phyloP scores from a whole-genome alignment of 2,888 invertebrate species.

The Nudaria mundana region DNA sequence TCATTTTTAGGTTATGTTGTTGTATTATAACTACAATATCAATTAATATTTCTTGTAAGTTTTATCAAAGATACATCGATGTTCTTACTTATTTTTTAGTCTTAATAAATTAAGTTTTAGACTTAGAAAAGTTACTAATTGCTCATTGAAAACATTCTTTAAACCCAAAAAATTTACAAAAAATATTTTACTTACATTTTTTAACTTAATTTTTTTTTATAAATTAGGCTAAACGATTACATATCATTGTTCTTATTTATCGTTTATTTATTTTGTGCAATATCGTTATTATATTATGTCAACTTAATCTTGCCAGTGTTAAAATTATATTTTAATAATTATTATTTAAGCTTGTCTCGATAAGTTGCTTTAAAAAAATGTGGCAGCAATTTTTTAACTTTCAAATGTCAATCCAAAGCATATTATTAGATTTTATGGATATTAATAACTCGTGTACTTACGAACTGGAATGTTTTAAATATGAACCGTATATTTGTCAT shows the following conservation, averaged over 20 bases:
- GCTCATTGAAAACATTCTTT: constrained; percentile 31
- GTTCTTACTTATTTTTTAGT: constrained; percentile 5
- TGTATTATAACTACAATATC: constrained; percentile 7
- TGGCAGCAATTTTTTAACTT: constrained; percentile 24
- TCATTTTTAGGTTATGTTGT: not conserved
- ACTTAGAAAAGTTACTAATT: constrained; percentile 18
- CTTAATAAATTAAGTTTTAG: constrained; percentile 13
- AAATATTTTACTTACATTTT: too few relatives aligned
- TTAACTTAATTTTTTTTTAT: constrained; percentile 11
- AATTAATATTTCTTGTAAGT: constrained; percentile 1
- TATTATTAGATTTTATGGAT: constrained; percentile 35
- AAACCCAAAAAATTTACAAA: constrained; percentile 7
- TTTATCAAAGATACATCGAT: constrained; percentile 4
- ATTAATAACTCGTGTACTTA: constrained; percentile 33
- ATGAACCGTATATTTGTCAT: constrained; percentile 7
- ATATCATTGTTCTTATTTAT: constrained; percentile 55
- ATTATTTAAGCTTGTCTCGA: constrained; percentile 33
- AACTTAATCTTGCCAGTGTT: constrained; percentile 60
- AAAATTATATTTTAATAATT: too few relatives aligned
- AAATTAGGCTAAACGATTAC: constrained; percentile 52
- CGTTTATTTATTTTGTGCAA: constrained; percentile 51
- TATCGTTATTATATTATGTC: constrained; percentile 45
- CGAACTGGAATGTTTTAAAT: not conserved
- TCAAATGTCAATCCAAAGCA: constrained; percentile 48
- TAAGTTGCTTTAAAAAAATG: constrained; percentile 28